These are phyloP conservation scores for Plagodis dolabraria DNA, from an alignment of 2,888 invertebrate species.

Conservation along the genomic window DNA sequence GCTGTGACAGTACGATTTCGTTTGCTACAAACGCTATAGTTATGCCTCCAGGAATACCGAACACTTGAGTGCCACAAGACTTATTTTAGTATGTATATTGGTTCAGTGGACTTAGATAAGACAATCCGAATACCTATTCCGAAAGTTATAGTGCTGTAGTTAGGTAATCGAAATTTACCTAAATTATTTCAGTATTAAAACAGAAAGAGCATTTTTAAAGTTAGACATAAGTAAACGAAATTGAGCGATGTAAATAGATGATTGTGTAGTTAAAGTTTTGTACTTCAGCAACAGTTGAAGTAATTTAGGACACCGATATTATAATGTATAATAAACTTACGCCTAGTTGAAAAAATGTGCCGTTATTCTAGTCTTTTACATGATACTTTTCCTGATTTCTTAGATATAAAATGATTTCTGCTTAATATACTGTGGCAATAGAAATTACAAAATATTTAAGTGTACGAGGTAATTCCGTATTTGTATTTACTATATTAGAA, in stretches of 20 bases:
- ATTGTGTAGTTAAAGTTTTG: conserved; percentile 2
- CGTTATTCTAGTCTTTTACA: conserved; percentile 52
- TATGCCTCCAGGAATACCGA: conserved; percentile 35
- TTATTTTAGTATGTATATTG: conserved; percentile 52
- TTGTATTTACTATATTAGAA: conserved; percentile 26
- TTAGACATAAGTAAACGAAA: conserved; percentile 17
- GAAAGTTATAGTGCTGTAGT: conserved; percentile 32
- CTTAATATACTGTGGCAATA: conserved; percentile 5
- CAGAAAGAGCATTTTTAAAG: conserved; percentile 22
- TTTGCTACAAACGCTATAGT: conserved; percentile 32
- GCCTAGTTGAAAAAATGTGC: conserved; percentile 37
- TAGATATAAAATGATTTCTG: conserved; percentile 7
- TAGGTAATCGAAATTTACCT: conserved; percentile 12
- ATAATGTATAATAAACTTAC: conserved; percentile 6
- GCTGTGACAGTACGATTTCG: conserved; percentile 22
- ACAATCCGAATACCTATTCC: conserved; percentile 43
- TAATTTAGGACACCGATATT: conserved; percentile 19
- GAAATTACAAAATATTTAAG: conserved; percentile 12
- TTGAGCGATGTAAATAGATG: conserved; percentile 23
- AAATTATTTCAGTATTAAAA: conserved; percentile 29
- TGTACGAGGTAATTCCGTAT: conserved; percentile 14
- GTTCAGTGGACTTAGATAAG: conserved; percentile 49
- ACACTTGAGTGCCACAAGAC: conserved; percentile 55
- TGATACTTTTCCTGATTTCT: conserved; percentile 16
- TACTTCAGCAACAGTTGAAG: conserved; percentile 15